Base-by-base conservation (phyloP, 2,113 vertebrate species). In the Indri indri region DNA sequence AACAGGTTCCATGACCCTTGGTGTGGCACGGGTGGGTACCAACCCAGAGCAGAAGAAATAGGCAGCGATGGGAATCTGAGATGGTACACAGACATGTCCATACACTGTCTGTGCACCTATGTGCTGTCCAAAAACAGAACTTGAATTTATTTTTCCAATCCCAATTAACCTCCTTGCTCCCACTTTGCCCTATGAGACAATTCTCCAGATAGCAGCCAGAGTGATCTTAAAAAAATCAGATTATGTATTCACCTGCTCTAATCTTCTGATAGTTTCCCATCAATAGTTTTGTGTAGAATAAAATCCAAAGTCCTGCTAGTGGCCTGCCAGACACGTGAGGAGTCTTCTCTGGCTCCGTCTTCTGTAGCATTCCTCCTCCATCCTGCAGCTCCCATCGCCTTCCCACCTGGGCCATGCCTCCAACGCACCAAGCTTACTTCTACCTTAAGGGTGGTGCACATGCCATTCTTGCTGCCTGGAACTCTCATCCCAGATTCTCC, bases 331-430 rank as follows among this genome's bases (percentile, higher is more conserved):
- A 42, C 37, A 2, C 12, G 30, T 42, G 42, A 81, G 18, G 83
- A 68, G 50, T 2, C 14, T 22, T 34, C 8, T 7, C 50, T 20
- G 34, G 52, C 27, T 47, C 77, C 42, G 3, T 20, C 0, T 23
- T 16, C 12, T 16, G 22, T n/a, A 37, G 8, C 22, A 10, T 0
- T 1, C 34, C 2, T 32, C 22, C 37, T 57, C 6, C 6, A 1
- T 18, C 32, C 77, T 93, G 47, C 18, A 6, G 34, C 25, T 71
- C 7, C 37, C 34, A 68, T 22, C 3, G 7, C 45, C 17, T 80
- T 45, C 23, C 34, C 3, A 23, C 5, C 34, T 47, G 34, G 25
- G 34, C 73, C 63, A 17, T 61, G 16, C 16, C 47, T 27, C 6
- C 2, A 9, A 13, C 6, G 32, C 8, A 7, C 79, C 1, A 4